Evolutionary conservation across 2,797 vertebrate species (phyloP).

Genomic region (Thunnus albacares): DNA sequence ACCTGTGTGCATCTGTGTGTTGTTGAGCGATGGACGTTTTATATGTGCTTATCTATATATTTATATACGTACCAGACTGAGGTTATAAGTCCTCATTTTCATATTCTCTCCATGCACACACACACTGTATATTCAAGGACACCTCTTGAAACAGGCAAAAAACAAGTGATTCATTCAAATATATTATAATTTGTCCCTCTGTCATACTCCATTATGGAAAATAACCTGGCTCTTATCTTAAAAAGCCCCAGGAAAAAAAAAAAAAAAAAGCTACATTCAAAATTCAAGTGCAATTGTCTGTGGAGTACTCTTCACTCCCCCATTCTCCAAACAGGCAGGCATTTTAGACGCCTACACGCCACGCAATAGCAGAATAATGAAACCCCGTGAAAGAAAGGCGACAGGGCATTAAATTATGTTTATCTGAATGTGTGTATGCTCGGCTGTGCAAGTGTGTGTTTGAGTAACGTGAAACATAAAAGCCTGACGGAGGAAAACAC

Average conservation of each 20-base stretch:
- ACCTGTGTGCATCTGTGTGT: conserved; percentile 13
- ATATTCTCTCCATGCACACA: conserved; percentile 20
- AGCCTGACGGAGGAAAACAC: conserved; percentile 70
- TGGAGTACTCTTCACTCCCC: conserved; percentile 79
- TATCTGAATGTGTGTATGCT: conserved; percentile 64
- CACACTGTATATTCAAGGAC: conserved; percentile 27
- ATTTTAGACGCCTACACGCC: conserved; percentile 77
- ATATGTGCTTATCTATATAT: background rate
- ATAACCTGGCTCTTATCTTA: conserved; percentile 70
- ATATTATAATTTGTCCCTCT: conserved; percentile 65
- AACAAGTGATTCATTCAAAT: conserved; percentile 71
- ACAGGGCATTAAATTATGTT: conserved; percentile 80
- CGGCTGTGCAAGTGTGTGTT: conserved; percentile 43
- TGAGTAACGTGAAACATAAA: conserved; percentile 69
- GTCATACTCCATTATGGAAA: conserved; percentile 69
- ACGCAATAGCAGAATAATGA: conserved; percentile 76
- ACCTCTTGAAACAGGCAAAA: conserved; percentile 42
- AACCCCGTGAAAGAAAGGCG: conserved; percentile 74
- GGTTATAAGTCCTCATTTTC: conserved; percentile 14
- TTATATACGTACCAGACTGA: background rate
- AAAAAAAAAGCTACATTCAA: conserved; percentile 67
- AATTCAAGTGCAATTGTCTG: conserved; percentile 80
- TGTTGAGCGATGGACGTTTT: background rate
- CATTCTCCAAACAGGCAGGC: conserved; percentile 74
- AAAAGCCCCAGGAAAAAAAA: conserved; percentile 54